Conservation (phyloP, 1,140 invertebrate species). For the Achroia grisella region DNA sequence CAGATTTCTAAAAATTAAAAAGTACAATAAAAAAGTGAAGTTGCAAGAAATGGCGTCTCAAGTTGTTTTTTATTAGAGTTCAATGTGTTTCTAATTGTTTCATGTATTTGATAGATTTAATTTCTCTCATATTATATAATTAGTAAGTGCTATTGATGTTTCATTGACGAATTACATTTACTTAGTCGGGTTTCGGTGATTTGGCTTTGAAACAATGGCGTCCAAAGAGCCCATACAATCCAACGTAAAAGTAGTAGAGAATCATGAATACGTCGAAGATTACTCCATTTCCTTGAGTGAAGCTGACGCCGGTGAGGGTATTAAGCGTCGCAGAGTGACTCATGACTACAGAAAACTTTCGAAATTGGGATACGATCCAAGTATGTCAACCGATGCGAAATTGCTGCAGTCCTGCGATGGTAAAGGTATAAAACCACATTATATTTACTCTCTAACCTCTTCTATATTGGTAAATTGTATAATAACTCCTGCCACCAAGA, state of each 20-base stretch:
- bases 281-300: conserved; percentile 36
- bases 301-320: conserved; percentile 48
- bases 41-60: conserved; percentile 70
- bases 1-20: conserved; percentile 28
- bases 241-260: conserved; percentile 64
- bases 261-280: conserved; percentile 43
- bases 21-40: conserved; percentile 51
- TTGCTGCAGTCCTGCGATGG: conserved; percentile 40
- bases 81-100: conserved; percentile 55
- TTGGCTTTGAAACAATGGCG: conserved; percentile 61
- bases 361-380: conserved; percentile 62
- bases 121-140: conserved; percentile 30
- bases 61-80: conserved; percentile 68
- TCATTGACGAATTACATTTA: conserved; percentile 44
- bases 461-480: too few species aligned
- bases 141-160: conserved; percentile 32
- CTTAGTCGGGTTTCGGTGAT: conserved; percentile 42
- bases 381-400: conserved; percentile 57
- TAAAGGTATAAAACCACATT: conserved; percentile 41
- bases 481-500: background rate
- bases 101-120: conserved; percentile 33
- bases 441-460: conserved; percentile 8
- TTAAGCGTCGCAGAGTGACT: conserved; percentile 60
- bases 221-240: conserved; percentile 53
- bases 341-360: conserved; percentile 63